A percentile compares a stretch with the other conserved stretches of the same genome.
Evolutionary conservation across 2,797 vertebrate species (phyloP).

Genomic region (Sebastes aleutianus): DNA sequence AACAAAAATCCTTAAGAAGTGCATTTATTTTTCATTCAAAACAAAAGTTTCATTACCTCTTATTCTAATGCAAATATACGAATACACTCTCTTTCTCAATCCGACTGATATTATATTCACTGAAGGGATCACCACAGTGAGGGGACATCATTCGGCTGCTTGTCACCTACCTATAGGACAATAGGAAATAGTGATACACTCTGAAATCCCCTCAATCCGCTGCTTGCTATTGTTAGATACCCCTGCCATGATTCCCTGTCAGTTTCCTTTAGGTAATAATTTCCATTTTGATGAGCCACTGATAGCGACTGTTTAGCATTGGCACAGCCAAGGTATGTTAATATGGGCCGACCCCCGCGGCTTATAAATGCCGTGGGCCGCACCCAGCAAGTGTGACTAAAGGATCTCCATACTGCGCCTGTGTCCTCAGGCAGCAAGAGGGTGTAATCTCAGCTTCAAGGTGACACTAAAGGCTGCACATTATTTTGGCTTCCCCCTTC

Average conservation of each 20-base stretch:
- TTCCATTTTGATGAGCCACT: constrained; percentile 81
- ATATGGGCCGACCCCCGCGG: constrained; percentile 68
- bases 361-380: constrained; percentile 73
- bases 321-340: constrained; percentile 71
- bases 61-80: constrained; percentile 23
- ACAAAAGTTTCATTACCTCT: constrained; percentile 13
- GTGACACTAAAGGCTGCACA: constrained; percentile 91
- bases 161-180: constrained; percentile 61
- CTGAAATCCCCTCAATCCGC: constrained; percentile 58
- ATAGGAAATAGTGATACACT: constrained; percentile 35
- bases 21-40: constrained; percentile 21
- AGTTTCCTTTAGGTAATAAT: constrained; percentile 74
- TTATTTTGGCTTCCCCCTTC: constrained; percentile 90
- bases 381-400: constrained; percentile 74
- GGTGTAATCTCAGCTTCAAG: constrained; percentile 98
- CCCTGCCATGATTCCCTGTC: constrained; percentile 65
- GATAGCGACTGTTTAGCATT: constrained; percentile 72
- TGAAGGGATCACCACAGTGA: constrained; percentile 39
- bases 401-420: constrained; percentile 77
- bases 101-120: constrained; percentile 40
- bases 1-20: constrained; percentile 23
- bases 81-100: constrained; percentile 33
- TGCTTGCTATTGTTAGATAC: constrained; percentile 64
- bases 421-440: constrained; percentile 82
- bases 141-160: constrained; percentile 56